A percentile compares a stretch with the other conserved stretches of the same genome.
Evolutionary conservation across 2,113 vertebrate genomes (phyloP).

Genomic region (Cephalopholis sonnerati): DNA sequence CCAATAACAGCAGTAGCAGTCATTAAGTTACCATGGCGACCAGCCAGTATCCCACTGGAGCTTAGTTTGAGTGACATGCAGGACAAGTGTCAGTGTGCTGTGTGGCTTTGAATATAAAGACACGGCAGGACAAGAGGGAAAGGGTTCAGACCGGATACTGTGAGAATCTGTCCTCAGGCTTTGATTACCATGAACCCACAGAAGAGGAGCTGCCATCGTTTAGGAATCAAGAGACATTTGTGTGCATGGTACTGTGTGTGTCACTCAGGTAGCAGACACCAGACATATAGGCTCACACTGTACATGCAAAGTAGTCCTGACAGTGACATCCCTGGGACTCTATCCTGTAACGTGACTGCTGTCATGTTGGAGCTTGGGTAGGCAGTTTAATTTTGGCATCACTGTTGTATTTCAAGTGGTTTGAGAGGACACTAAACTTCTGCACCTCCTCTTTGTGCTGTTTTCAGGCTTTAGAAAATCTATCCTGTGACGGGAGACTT

Average conservation of each 20-base stretch:
- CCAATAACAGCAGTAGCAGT: too few species aligned
- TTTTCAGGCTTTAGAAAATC: too few species aligned
- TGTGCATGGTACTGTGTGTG: background rate
- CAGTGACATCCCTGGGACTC: background rate
- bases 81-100: background rate
- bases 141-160: background rate
- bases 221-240: background rate
- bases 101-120: constrained; percentile 2
- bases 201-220: background rate
- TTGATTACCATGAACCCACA: background rate
- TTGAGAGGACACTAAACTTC: too few species aligned
- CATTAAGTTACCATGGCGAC: constrained; percentile 9
- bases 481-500: too few species aligned
- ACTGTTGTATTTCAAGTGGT: too few species aligned
- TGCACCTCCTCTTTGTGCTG: too few species aligned
- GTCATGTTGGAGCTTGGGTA: background rate
- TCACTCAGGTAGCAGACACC: background rate
- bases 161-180: background rate
- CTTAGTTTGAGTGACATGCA: constrained; percentile 13
- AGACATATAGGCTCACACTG: background rate
- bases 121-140: background rate
- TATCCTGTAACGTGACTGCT: background rate
- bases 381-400: too few species aligned
- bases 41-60: background rate
- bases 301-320: background rate